Conservation (phyloP, 1,140 invertebrate species). For the Wiebesia pumilae region DNA sequence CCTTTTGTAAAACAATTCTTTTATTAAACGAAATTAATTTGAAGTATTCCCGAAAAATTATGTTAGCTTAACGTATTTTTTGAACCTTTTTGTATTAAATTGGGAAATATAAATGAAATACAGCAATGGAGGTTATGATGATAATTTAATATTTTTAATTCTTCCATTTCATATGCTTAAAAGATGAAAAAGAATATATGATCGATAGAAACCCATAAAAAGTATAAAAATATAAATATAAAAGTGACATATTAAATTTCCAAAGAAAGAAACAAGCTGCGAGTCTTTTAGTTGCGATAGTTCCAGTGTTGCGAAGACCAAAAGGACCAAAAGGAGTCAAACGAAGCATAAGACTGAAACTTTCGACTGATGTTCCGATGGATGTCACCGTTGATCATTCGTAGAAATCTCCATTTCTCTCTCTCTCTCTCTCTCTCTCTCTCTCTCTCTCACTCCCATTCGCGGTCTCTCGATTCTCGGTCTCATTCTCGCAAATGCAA, state of each 20-base stretch:
- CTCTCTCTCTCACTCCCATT: background rate
- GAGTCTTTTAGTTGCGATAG: background rate
- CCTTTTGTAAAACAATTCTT: no score
- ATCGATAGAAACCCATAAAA: background rate
- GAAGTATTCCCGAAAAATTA: no score
- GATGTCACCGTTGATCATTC: constrained; percentile 48
- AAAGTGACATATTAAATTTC: constrained; percentile 25
- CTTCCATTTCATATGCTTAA: background rate
- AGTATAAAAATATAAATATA: background rate
- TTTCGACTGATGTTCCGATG: background rate
- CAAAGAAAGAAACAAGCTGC: constrained; percentile 15
- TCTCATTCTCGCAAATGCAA: constrained; percentile 25
- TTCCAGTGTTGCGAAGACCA: background rate
- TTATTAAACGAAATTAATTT: no score
- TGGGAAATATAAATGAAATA: no score
- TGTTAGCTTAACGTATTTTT: no score
- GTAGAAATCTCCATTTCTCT: constrained; percentile 52
- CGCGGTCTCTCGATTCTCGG: background rate
- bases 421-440: background rate
- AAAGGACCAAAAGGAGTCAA: background rate
- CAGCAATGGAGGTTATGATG: no score
- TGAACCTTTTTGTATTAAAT: no score
- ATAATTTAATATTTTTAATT: background rate
- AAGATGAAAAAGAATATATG: background rate
- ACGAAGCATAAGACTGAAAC: background rate